Base-by-base conservation (phyloP, 1,140 invertebrate genomes). In the Bombus vancouverensis region DNA sequence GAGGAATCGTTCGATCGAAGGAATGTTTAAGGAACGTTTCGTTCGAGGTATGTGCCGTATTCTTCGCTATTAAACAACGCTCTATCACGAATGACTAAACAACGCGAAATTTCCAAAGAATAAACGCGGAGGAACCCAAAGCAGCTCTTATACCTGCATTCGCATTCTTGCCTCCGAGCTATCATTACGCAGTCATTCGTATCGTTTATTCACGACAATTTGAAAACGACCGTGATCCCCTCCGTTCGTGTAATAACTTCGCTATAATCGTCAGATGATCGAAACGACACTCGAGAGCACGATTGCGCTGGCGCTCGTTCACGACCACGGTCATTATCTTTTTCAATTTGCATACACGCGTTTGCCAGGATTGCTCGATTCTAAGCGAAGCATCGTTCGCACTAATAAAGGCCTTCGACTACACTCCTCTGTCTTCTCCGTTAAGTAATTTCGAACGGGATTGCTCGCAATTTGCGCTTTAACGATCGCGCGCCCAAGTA, bases 271-370 rank as follows among this genome's bases (percentile, higher is more conserved):
- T 37, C 32, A 47, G 37, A 62, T 77, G 76, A 89, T 86, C 83
- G 77, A n/a, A 34, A 34, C 79, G 79, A 79, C 83, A 59, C 62
- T 77, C 5, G 39, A 28, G 34, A 34, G 10, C 28, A 28, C 59
- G 59, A 62, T 53, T 22, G 47, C 47, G 47, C 47, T 22, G 47
- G 47, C 47, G 47, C 47, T 53, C 47, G 47, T 53, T 53, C 47
- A 53, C 47, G 47, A 53, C 47, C 18, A 53, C 47, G 47, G 28
- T 18, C 37, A 75, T 83, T 90, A 77, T 87, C 70, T 73, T 78
- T 66, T 66, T 66, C 65, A 83, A 90, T 90, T 90, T 90, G 88
- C 88, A 90, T 90, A 90, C 81, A 28, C 77, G 77, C 70, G 74
- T 83, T 76, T 62, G 65, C 75, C 65, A 57, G 62, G 85, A 86